phyloP scores from a whole-genome alignment of 2,888 invertebrate species.

The Litoditis marina region DNA sequence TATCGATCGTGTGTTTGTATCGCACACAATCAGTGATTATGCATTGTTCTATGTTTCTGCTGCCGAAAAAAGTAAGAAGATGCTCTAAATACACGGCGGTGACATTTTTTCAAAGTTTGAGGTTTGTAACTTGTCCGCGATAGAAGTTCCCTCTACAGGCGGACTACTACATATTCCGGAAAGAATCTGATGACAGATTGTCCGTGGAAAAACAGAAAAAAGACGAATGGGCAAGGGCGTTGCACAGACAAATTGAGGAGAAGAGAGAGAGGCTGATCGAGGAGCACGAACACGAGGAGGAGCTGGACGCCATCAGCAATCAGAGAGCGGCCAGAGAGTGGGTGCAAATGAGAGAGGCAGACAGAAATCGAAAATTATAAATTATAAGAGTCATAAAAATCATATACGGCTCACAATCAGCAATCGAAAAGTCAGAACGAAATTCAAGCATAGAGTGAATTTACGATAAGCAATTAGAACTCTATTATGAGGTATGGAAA shows the following conservation, averaged over 20 bases:
- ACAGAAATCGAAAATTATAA: background rate
- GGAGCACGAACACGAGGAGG: conserved; percentile 33
- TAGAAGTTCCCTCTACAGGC: conserved; percentile 18
- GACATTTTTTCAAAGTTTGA: no score
- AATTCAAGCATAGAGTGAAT: no score
- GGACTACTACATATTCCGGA: conserved; percentile 39
- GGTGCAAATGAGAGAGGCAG: background rate
- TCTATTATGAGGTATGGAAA: no score
- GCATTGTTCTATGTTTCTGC: no score
- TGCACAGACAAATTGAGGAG: conserved; percentile 38
- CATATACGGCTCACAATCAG: no score
- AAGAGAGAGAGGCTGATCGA: conserved; percentile 26
- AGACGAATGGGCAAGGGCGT: conserved; percentile 27
- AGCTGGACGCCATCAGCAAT: conserved; percentile 39
- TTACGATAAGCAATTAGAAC: no score
- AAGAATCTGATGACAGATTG: conserved; percentile 20
- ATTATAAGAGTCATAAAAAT: background rate
- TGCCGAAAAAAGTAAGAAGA: no score
- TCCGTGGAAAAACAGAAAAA: conserved; percentile 17
- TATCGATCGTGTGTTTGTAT: no score
- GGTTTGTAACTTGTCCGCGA: no score
- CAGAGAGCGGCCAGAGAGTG: conserved; percentile 37
- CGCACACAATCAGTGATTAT: no score
- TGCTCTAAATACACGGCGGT: no score
- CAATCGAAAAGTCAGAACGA: no score